Base-by-base conservation (phyloP, 1,140 invertebrate genomes). In the Acromyrmex charruanus region DNA sequence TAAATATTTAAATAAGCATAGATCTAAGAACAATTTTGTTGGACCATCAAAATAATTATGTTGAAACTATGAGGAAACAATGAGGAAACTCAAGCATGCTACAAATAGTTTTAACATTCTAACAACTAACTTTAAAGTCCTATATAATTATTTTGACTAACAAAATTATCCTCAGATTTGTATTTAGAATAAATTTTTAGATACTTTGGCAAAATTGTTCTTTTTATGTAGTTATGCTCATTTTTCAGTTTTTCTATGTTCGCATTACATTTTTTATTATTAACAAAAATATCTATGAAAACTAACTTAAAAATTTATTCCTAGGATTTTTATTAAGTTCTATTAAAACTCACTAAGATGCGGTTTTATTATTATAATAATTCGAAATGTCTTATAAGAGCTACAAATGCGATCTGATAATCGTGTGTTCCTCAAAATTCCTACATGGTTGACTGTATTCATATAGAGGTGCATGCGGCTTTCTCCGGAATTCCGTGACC, bases 401-500 rank as follows among this genome's bases (percentile, higher is more conserved):
- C 18, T 12, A 61, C 61, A 35, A 35, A 35, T 35, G 31, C 31
- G 31, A 2, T 35, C 31, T 35, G 31, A 35, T 35, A 61, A 74
- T 16, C 39, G 18, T 25, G 18, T 25, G 18, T 49, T 72, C 5
- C 55, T 61, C 28, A 49, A 82, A 82, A 74, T 35, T 25, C 4
- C 14, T 35, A 25, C 28, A 51, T 51, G 31, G 49, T 81, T 31
- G 31, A 69, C 28, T 44, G 51, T 31, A 39, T 44, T 9, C 39
- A 4, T 35, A 72, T 0, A 7, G n/a, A 59, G 31, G 39, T 21
- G 65, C n/a, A 18, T n/a, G 63, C 65, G 63, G 80, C 68, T 82
- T 82, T 74, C 80, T 74, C 35, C 28, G 69, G 55, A 84, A 84
- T 84, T 84, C 69, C 18, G 68, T 61, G 31, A 71, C 85, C 49